Evolutionary conservation across 2,113 vertebrate genomes (phyloP).

Genomic region (Brienomyrus longianalis): DNA sequence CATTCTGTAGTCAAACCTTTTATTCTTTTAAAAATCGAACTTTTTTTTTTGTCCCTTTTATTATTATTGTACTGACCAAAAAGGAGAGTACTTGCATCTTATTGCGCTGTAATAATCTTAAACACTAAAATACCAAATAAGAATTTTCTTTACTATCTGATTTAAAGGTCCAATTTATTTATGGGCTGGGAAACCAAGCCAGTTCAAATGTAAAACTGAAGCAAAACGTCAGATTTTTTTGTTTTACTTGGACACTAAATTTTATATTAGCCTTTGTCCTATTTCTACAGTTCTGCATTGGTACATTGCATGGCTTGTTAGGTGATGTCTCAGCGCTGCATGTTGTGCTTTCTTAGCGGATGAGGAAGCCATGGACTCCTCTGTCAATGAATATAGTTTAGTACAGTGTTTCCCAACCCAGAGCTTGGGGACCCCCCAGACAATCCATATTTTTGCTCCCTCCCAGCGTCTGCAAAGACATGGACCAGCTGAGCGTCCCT

Average conservation of each 20-base stretch:
- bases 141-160: background rate
- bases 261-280: background rate
- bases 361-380: background rate
- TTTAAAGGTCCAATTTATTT: background rate
- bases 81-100: background rate
- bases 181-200: background rate
- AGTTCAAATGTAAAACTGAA: background rate
- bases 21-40: background rate
- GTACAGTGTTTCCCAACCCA: background rate
- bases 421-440: background rate
- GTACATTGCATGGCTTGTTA: background rate
- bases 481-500: background rate
- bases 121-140: background rate
- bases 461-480: background rate
- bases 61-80: background rate
- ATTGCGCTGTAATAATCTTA: background rate
- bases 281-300: background rate
- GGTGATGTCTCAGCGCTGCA: background rate
- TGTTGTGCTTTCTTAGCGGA: background rate
- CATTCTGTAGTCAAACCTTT: background rate
- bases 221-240: background rate
- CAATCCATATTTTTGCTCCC: background rate
- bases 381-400: background rate
- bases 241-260: background rate
- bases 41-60: background rate